These are phyloP conservation scores for Patella vulgata DNA, from an alignment of 1,140 invertebrate species.

Conservation along the genomic window DNA sequence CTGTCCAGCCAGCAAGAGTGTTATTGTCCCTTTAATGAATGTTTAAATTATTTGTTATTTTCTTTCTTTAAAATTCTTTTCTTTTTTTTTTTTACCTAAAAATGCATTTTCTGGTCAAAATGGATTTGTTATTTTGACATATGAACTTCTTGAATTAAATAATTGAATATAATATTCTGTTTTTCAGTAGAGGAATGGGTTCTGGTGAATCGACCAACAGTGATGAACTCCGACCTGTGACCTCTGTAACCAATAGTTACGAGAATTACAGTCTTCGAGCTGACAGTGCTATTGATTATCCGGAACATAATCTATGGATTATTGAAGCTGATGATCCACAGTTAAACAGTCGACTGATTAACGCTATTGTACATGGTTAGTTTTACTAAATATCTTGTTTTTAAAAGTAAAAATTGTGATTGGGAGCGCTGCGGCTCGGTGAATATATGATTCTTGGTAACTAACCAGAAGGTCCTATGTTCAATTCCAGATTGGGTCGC, in stretches of 20 bases:
- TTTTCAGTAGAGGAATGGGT: slow-evolving; percentile 27
- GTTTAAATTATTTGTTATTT: too few relatives aligned
- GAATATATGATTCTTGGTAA: not conserved
- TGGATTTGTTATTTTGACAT: too few relatives aligned
- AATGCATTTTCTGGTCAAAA: too few relatives aligned
- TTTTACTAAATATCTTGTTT: slow-evolving; percentile 2
- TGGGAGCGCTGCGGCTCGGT: too few relatives aligned
- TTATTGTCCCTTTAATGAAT: too few relatives aligned
- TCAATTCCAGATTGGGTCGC: too few relatives aligned
- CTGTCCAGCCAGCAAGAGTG: too few relatives aligned
- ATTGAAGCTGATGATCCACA: slow-evolving; percentile 58
- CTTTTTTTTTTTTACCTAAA: too few relatives aligned
- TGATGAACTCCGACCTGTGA: slow-evolving; percentile 53
- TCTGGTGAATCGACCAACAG: slow-evolving; percentile 44
- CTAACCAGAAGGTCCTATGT: not conserved
- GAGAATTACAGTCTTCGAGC: slow-evolving; percentile 43
- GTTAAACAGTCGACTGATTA: slow-evolving; percentile 57
- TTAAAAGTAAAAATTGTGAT: too few relatives aligned
- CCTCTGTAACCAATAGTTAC: slow-evolving; percentile 54
- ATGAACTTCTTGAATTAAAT: too few relatives aligned
- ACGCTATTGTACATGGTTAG: slow-evolving; percentile 61
- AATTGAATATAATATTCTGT: too few relatives aligned
- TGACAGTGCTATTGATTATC: slow-evolving; percentile 46
- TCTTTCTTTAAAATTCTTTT: too few relatives aligned
- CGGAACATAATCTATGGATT: slow-evolving; percentile 59